Evolutionary conservation across 2,888 invertebrate species (phyloP).

Genomic region (Meteorus colon): DNA sequence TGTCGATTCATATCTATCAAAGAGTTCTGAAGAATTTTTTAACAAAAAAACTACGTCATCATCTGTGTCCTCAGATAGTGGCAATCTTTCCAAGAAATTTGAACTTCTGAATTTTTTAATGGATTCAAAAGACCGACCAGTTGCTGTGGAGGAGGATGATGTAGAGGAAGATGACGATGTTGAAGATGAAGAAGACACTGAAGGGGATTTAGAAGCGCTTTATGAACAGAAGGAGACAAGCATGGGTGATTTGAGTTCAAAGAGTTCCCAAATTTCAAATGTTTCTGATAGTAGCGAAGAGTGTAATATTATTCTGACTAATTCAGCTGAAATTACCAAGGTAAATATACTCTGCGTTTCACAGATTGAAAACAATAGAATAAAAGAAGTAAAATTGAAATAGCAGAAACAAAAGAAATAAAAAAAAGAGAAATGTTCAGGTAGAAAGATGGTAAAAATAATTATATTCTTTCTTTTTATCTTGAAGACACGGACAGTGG

Average conservation of each 20-base stretch:
- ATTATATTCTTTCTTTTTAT: slow-evolving; percentile 19
- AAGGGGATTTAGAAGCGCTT: slow-evolving; percentile 74
- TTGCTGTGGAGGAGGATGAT: slow-evolving; percentile 69
- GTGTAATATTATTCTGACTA: slow-evolving; percentile 79
- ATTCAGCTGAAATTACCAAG: slow-evolving; percentile 67
- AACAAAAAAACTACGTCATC: slow-evolving; percentile 64
- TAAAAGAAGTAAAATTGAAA: slow-evolving; percentile 6
- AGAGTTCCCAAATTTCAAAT: slow-evolving; percentile 85
- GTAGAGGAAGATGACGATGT: slow-evolving; percentile 63
- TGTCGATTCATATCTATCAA: slow-evolving; percentile 56
- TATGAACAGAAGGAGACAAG: slow-evolving; percentile 74
- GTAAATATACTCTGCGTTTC: slow-evolving; percentile 51
- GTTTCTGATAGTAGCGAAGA: slow-evolving; percentile 92
- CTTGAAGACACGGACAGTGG: slow-evolving; percentile 75
- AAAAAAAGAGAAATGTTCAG: slow-evolving; percentile 16
- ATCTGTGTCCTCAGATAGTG: slow-evolving; percentile 80
- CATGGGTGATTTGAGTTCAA: slow-evolving; percentile 78
- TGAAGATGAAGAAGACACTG: slow-evolving; percentile 78
- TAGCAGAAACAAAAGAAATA: not conserved
- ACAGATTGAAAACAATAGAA: not conserved
- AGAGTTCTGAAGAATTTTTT: slow-evolving; percentile 64
- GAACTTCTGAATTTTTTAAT: slow-evolving; percentile 92
- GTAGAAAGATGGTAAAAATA: slow-evolving; percentile 19
- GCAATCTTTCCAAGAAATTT: slow-evolving; percentile 80
- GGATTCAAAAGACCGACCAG: slow-evolving; percentile 79